phyloP scores from a whole-genome alignment of 2,113 vertebrate genomes.

The Pholis gunnellus region DNA sequence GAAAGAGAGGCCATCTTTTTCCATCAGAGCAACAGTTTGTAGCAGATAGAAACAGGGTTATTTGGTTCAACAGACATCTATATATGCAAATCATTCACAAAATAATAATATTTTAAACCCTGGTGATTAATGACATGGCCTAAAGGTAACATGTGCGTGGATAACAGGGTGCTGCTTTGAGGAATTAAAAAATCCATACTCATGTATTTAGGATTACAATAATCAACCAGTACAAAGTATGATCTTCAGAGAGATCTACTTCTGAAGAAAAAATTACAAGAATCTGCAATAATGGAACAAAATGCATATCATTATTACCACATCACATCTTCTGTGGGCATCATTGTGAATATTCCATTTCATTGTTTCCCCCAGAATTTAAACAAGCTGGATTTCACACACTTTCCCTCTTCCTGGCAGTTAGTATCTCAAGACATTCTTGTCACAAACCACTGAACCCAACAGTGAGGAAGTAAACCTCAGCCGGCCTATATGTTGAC shows the following conservation, averaged over 20 bases:
- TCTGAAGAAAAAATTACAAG: not conserved
- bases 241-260: not conserved
- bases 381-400: slow-evolving; percentile 20
- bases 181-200: slow-evolving; percentile 1
- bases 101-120: slow-evolving; percentile 7
- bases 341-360: slow-evolving; percentile 6
- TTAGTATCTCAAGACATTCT: slow-evolving; percentile 47
- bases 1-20: not conserved
- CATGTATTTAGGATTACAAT: not conserved
- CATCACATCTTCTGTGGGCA: not conserved
- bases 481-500: slow-evolving; percentile 50
- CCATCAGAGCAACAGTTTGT: not conserved
- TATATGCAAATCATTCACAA: not conserved
- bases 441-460: slow-evolving; percentile 64
- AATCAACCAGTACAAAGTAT: not conserved
- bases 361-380: not conserved
- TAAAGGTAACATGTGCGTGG: slow-evolving; percentile 7
- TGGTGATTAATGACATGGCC: slow-evolving; percentile 9
- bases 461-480: slow-evolving; percentile 45
- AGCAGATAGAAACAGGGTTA: slow-evolving; percentile 1
- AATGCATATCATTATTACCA: not conserved
- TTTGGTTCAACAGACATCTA: slow-evolving; percentile 13
- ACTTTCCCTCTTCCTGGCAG: slow-evolving; percentile 40
- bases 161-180: slow-evolving; percentile 5
- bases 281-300: not conserved